Evolutionary conservation across 2,797 vertebrate genomes (phyloP).

Genomic region (Xerus rutilus): DNA sequence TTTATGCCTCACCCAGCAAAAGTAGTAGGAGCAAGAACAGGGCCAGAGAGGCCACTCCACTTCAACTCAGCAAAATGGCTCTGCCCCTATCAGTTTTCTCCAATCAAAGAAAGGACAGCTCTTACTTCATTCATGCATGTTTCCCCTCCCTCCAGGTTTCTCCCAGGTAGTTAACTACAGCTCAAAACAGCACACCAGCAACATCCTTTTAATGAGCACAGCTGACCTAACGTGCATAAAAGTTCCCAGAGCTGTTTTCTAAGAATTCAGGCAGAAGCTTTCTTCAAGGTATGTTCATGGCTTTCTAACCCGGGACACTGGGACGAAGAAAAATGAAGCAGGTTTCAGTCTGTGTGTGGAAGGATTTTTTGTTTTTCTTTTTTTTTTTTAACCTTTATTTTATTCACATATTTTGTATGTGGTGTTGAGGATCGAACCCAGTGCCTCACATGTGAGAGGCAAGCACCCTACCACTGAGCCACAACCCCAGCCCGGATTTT

Average conservation of each 20-base stretch:
- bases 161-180: background rate
- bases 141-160: slow-evolving; percentile 10
- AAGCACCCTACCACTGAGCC: no score
- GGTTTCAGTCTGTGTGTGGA: background rate
- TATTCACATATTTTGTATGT: no score
- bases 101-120: background rate
- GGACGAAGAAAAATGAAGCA: background rate
- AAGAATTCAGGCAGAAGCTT: background rate
- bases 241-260: background rate
- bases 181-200: background rate
- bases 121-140: background rate
- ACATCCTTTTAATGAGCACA: background rate
- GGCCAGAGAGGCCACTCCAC: background rate
- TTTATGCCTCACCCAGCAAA: background rate
- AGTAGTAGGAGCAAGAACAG: background rate
- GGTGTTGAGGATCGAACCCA: no score
- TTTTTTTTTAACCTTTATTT: no score
- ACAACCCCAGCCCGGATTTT: no score
- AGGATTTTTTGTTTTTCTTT: background rate
- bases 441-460: no score
- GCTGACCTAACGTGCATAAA: background rate
- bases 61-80: background rate
- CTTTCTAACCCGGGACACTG: background rate
- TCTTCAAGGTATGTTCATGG: background rate
- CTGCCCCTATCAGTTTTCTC: background rate